Evolutionary conservation across 2,888 invertebrate genomes (phyloP).

Genomic region (Gymnoscelis rufifasciata): DNA sequence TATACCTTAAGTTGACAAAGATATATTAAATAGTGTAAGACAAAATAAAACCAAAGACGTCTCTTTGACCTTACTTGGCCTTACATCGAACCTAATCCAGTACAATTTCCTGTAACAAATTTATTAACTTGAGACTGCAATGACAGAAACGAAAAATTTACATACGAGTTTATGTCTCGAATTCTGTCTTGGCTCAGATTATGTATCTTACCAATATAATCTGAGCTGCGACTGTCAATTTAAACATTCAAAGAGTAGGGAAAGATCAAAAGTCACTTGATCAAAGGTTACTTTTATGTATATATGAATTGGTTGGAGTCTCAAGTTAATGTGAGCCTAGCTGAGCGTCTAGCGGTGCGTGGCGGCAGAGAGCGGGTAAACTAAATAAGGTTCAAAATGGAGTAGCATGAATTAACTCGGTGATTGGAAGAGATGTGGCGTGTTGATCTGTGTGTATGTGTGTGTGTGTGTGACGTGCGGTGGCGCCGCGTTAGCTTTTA

Average conservation of each 20-base stretch:
- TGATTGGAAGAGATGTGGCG: constrained; percentile 1
- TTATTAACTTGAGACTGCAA: neutral
- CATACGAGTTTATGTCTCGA: too few species aligned
- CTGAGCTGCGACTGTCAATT: too few species aligned
- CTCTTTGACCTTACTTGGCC: constrained; percentile 8
- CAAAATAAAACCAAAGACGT: constrained; percentile 14
- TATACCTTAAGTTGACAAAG: constrained; percentile 3
- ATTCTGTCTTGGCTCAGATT: too few species aligned
- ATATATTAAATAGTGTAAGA: neutral
- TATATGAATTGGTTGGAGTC: neutral
- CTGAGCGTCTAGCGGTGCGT: neutral
- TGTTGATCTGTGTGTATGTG: constrained; percentile 8
- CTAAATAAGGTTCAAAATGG: constrained; percentile 2
- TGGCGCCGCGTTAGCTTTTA: neutral
- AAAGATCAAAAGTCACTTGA: too few species aligned
- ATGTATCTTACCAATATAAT: too few species aligned
- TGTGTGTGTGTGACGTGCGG: neutral
- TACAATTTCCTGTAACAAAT: neutral
- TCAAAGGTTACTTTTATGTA: too few species aligned
- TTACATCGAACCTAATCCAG: neutral
- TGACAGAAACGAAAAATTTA: too few species aligned
- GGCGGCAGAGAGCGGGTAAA: constrained; percentile 1
- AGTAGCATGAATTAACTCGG: constrained; percentile 26
- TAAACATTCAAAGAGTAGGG: too few species aligned
- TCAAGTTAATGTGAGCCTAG: neutral